These are phyloP conservation scores for Natator depressus DNA, from an alignment of 2,113 vertebrate genomes.

Conservation along the genomic window DNA sequence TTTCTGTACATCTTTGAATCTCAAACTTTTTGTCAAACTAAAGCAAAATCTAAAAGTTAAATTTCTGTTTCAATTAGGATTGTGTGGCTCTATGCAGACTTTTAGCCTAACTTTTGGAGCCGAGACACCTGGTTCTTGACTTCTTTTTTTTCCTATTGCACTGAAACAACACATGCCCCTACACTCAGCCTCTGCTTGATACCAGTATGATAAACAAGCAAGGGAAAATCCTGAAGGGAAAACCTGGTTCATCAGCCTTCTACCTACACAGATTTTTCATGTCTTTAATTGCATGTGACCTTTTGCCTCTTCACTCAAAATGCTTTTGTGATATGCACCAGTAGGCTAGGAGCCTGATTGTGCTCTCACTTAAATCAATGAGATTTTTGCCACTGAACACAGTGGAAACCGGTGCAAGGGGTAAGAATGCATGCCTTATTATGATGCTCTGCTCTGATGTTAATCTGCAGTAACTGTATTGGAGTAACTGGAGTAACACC, in stretches of 20 bases:
- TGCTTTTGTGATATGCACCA: not conserved
- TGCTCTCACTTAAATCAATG: not conserved
- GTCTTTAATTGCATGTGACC: not conserved
- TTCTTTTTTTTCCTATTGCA: not conserved
- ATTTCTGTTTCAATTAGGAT: not conserved
- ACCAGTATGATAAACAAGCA: not conserved
- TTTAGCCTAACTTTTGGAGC: not conserved
- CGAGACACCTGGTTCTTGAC: not conserved
- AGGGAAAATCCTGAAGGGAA: not conserved
- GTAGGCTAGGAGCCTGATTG: not conserved
- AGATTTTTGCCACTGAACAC: not conserved
- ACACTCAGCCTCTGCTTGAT: not conserved
- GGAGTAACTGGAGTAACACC: not conserved
- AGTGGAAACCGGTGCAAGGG: not conserved
- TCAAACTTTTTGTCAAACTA: not conserved
- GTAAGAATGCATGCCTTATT: not conserved
- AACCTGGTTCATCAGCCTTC: rapidly evolving
- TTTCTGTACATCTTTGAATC: not conserved
- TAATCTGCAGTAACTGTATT: not conserved
- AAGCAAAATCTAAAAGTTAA: not conserved
- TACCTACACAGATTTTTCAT: not conserved
- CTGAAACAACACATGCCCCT: not conserved
- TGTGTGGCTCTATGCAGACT: rapidly evolving
- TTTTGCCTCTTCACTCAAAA: not conserved
- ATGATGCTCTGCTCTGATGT: not conserved